A percentile compares a stretch with the other conserved stretches of the same genome.
Evolutionary conservation across 35 echinoderm and acorn worm genomes (phyloP).

Genomic region (Anneissia japonica): DNA sequence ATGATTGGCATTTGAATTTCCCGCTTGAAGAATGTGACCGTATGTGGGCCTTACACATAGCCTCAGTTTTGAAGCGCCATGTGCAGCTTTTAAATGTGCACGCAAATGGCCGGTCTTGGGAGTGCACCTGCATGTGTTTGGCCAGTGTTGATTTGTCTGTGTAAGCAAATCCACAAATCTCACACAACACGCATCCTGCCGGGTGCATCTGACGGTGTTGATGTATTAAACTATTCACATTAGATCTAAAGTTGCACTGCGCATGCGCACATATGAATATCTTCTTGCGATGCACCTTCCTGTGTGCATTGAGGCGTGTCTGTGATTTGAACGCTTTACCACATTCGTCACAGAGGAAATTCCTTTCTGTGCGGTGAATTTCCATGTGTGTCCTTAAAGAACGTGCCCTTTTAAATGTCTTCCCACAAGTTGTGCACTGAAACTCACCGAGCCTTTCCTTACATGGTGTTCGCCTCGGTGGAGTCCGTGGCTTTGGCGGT

Average conservation of each 20-base stretch:
- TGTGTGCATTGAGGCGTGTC: constrained; percentile 49
- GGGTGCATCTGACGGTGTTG: constrained; percentile 65
- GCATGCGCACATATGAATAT: constrained; percentile 55
- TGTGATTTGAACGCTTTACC: constrained; percentile 77
- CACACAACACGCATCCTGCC: constrained; percentile 57
- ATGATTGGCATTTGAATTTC: constrained; percentile 59
- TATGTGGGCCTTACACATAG: constrained; percentile 65
- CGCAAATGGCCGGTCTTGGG: constrained; percentile 55
- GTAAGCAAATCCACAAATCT: constrained; percentile 74
- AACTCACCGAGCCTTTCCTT: not conserved
- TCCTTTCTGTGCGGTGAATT: constrained; percentile 57
- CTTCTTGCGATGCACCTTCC: constrained; percentile 58
- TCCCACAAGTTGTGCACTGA: not conserved
- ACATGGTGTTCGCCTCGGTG: not conserved
- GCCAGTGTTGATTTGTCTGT: constrained; percentile 64
- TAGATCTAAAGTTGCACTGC: constrained; percentile 72
- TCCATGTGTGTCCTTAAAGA: constrained; percentile 37
- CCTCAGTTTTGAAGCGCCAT: constrained; percentile 73
- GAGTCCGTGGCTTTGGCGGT: not conserved
- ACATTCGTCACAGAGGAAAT: constrained; percentile 83
- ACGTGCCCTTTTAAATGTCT: not conserved
- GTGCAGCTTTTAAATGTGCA: constrained; percentile 75
- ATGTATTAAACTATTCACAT: constrained; percentile 48
- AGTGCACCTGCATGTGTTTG: constrained; percentile 81
- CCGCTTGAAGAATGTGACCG: constrained; percentile 55